Evolutionary conservation across 2,888 invertebrate species (phyloP).

Genomic region (Lutraria lutraria): DNA sequence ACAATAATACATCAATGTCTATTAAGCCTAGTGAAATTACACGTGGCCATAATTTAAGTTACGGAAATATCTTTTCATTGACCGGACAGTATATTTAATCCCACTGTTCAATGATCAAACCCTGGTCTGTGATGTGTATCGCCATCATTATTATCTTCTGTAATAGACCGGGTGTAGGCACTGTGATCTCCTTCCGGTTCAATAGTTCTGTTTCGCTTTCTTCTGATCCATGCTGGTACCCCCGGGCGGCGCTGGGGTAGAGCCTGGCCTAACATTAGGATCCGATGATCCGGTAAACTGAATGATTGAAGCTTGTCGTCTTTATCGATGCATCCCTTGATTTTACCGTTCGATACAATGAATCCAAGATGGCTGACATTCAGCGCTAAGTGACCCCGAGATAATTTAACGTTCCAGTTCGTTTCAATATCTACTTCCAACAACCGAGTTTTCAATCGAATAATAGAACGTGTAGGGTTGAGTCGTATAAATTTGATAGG

Average conservation of each 20-base stretch:
- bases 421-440: constrained; percentile 86
- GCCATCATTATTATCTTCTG: background rate
- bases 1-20: no score
- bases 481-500: constrained; percentile 84
- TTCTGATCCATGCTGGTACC: constrained; percentile 28
- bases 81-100: background rate
- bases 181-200: constrained; percentile 58
- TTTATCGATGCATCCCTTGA: constrained; percentile 79
- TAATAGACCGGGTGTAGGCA: constrained; percentile 21
- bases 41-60: no score
- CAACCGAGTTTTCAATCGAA: constrained; percentile 85
- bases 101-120: background rate
- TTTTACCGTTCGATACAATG: constrained; percentile 78
- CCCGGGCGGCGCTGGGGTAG: constrained; percentile 52
- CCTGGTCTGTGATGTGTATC: background rate
- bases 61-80: background rate
- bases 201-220: background rate
- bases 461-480: constrained; percentile 82
- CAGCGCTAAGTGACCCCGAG: constrained; percentile 80
- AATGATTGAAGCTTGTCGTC: constrained; percentile 74
- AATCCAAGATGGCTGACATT: constrained; percentile 76
- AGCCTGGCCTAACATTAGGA: constrained; percentile 65
- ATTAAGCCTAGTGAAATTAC: no score
- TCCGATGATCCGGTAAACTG: constrained; percentile 70
- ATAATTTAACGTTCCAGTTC: constrained; percentile 81